These are phyloP conservation scores for Pygathrix nemaeus DNA, from an alignment of 2,113 vertebrate species.

Conservation along the genomic window DNA sequence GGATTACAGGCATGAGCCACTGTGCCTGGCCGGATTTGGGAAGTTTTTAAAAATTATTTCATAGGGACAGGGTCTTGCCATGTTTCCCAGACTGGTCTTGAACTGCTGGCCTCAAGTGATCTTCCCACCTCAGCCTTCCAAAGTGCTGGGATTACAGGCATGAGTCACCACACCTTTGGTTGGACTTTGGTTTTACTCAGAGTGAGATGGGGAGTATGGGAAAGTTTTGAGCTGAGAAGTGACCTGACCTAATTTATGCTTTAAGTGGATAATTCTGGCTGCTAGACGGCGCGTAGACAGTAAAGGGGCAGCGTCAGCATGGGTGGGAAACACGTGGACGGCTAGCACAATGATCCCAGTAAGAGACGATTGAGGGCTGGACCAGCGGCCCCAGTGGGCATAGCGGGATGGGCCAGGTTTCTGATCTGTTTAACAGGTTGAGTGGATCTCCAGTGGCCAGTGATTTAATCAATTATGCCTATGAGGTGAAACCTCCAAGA, in stretches of 20 bases:
- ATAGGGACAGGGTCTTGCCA: no score
- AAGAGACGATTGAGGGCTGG: neutral
- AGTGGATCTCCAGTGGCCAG: neutral
- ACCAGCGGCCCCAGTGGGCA: rapidly evolving
- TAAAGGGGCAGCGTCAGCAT: neutral
- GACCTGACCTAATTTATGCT: neutral
- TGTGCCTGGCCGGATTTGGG: no score
- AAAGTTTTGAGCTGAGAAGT: neutral
- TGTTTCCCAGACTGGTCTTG: no score
- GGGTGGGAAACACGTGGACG: neutral
- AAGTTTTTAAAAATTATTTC: no score
- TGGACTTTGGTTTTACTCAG: neutral
- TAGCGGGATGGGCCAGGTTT: neutral
- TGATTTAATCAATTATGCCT: neutral
- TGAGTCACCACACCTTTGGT: no score
- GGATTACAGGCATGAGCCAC: no score
- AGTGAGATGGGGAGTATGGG: neutral
- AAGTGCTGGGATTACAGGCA: no score
- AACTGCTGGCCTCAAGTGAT: no score
- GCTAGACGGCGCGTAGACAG: neutral
- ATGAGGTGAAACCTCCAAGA: neutral
- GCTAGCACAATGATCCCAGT: neutral
- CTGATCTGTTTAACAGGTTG: neutral
- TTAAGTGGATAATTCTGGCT: neutral
- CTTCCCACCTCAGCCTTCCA: no score